Evolutionary conservation across 2,888 invertebrate genomes (phyloP).

Genomic region (Apodemia duryi): DNA sequence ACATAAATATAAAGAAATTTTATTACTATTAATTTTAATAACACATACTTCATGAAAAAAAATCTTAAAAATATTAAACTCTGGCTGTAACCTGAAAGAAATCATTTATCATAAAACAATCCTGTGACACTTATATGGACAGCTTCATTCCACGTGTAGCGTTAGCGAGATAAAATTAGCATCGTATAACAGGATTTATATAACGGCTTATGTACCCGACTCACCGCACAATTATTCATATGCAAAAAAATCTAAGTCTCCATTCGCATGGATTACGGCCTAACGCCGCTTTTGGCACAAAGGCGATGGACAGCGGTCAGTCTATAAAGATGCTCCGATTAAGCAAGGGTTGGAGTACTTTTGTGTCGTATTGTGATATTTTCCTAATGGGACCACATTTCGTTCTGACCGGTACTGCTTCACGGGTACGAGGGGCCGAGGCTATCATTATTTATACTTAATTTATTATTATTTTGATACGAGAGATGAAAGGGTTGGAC

Average conservation of each 20-base stretch:
- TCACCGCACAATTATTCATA: conserved; percentile 51
- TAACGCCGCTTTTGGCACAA: conserved; percentile 61
- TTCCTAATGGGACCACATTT: conserved; percentile 75
- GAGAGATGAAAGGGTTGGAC: conserved; percentile 69
- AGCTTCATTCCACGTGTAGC: conserved; percentile 26
- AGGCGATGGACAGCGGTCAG: conserved; percentile 62
- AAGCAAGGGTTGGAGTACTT: conserved; percentile 50
- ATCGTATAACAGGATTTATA: conserved; percentile 25
- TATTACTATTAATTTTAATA: neutral
- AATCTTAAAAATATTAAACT: no score
- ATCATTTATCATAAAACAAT: conserved; percentile 7
- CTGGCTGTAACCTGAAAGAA: neutral
- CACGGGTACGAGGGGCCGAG: conserved; percentile 42
- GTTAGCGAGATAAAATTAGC: conserved; percentile 20
- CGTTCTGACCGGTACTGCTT: conserved; percentile 67
- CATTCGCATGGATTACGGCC: conserved; percentile 68
- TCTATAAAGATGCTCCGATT: conserved; percentile 73
- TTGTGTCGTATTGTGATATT: conserved; percentile 64
- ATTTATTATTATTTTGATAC: conserved; percentile 78
- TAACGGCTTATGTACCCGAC: conserved; percentile 32
- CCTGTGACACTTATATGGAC: conserved; percentile 7
- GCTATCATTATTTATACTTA: conserved; percentile 69
- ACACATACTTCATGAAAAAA: no score
- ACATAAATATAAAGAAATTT: no score
- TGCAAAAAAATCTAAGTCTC: conserved; percentile 59